Percentiles rank a stretch among this genome's conserved stretches.
Evolutionary conservation across 2,797 vertebrate species (phyloP).

Genomic region (Champsocephalus esox): DNA sequence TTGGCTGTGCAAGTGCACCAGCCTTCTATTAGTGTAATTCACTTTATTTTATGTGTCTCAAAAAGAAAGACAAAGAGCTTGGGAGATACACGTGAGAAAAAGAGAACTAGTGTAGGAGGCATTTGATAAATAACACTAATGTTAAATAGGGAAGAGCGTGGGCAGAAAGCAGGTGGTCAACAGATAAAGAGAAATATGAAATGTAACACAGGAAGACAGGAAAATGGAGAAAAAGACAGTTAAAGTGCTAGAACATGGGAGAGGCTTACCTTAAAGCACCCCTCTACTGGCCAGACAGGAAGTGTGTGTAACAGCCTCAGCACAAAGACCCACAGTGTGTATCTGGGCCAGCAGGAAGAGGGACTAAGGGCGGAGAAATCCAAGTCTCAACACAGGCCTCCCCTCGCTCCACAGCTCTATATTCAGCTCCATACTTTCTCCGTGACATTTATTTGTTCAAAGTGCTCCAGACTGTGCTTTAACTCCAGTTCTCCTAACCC

Average conservation of each 20-base stretch:
- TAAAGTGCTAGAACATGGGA: constrained; percentile 43
- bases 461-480: not conserved
- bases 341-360: constrained; percentile 77
- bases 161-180: constrained; percentile 15
- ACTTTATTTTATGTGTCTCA: constrained; percentile 69
- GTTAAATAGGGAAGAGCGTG: constrained; percentile 1
- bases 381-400: constrained; percentile 69
- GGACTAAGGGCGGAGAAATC: constrained; percentile 68
- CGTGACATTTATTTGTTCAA: constrained; percentile 27
- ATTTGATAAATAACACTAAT: constrained; percentile 17
- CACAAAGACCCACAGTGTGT: constrained; percentile 80
- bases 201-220: constrained; percentile 23
- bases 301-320: constrained; percentile 73
- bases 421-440: constrained; percentile 46
- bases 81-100: constrained; percentile 39
- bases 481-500: not conserved
- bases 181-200: constrained; percentile 8
- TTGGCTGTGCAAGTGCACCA: constrained; percentile 73
- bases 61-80: constrained; percentile 46
- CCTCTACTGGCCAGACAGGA: constrained; percentile 76
- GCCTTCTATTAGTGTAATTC: constrained; percentile 70
- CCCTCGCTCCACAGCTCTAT: constrained; percentile 37
- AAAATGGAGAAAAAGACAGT: constrained; percentile 34
- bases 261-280: constrained; percentile 79
- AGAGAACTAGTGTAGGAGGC: constrained; percentile 1